Conservation (phyloP, 2,888 invertebrate species). For the Drosophila picticornis region DNA sequence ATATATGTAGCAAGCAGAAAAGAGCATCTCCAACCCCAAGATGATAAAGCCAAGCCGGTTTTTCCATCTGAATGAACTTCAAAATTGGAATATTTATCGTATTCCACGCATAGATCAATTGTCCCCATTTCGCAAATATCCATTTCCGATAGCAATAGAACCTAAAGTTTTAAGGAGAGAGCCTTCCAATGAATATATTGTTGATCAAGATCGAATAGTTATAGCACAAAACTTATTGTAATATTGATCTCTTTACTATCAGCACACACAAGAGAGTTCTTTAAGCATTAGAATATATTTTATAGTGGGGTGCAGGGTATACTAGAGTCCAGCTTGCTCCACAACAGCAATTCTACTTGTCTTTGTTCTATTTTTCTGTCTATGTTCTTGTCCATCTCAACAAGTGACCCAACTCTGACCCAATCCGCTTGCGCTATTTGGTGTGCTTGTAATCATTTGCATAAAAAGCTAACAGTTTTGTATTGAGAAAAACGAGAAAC, state of each 20-base stretch:
- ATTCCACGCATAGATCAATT: not conserved
- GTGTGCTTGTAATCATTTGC: slow-evolving; percentile 53
- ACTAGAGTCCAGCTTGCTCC: not conserved
- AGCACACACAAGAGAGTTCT: fast-evolving
- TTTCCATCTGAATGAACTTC: not conserved
- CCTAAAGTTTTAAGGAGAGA: not conserved
- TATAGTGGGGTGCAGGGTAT: not conserved
- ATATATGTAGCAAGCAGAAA: too few relatives aligned
- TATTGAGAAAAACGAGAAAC: slow-evolving; percentile 1
- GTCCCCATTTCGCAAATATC: not conserved
- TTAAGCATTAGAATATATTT: not conserved
- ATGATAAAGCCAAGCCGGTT: not conserved
- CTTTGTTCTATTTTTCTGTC: not conserved
- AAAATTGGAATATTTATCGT: not conserved
- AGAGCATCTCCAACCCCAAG: not conserved
- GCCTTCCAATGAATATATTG: not conserved
- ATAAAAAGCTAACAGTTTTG: slow-evolving; percentile 40
- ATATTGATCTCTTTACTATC: not conserved
- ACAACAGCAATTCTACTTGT: not conserved
- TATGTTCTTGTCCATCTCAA: not conserved
- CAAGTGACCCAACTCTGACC: slow-evolving; percentile 15
- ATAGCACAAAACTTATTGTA: not conserved
- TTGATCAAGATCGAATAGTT: not conserved
- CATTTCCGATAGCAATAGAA: not conserved
- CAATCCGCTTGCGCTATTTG: slow-evolving; percentile 8